phyloP scores from a whole-genome alignment of 2,888 invertebrate genomes.

The Eueremaeus valkanovi region DNA sequence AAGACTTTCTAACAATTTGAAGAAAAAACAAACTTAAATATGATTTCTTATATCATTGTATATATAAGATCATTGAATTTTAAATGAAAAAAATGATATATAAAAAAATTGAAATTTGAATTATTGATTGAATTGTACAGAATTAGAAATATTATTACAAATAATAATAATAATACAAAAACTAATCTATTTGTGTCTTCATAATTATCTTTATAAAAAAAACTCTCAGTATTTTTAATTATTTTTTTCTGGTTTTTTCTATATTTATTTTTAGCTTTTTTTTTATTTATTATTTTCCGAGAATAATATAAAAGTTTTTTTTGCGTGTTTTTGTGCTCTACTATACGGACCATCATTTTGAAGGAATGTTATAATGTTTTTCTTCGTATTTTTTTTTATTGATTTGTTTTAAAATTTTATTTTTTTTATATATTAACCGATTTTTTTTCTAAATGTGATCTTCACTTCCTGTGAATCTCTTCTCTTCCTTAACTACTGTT shows the following conservation, averaged over 20 bases:
- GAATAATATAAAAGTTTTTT: too few species aligned
- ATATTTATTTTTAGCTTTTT: not conserved
- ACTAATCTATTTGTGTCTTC: not conserved
- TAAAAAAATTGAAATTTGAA: not conserved
- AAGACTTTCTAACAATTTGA: not conserved
- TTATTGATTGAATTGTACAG: constrained; percentile 3
- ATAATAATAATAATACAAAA: not conserved
- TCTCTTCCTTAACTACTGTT: not conserved
- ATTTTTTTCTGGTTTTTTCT: not conserved
- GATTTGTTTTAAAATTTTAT: not conserved
- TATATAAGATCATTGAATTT: constrained; percentile 10
- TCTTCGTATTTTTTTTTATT: too few species aligned
- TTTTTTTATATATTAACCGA: not conserved
- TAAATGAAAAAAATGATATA: too few species aligned
- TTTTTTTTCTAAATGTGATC: not conserved
- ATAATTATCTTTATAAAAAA: not conserved
- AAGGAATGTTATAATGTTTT: too few species aligned
- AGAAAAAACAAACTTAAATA: not conserved
- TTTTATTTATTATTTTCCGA: not conserved
- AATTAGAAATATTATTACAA: not conserved
- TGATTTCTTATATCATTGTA: constrained; percentile 14
- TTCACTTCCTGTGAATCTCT: not conserved
- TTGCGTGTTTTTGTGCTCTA: too few species aligned
- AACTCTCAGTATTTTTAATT: not conserved
- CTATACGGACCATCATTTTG: too few species aligned